Percentiles rank a stretch among this genome's conserved stretches.
Evolutionary conservation across 2,113 vertebrate species (phyloP).

Genomic region (Martes martes): DNA sequence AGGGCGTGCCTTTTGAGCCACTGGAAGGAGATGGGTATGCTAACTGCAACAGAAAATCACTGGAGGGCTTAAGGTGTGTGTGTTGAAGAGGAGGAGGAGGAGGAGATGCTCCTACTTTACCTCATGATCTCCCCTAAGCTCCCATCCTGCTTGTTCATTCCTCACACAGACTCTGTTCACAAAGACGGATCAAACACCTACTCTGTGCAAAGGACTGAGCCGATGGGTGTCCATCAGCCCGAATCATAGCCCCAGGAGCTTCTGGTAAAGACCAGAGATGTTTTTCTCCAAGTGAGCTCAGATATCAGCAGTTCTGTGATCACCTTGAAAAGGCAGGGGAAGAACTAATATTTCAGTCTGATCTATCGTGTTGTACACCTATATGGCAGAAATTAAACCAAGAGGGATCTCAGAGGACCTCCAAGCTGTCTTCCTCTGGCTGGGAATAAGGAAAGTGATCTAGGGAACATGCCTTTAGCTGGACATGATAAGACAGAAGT

Average conservation of each 20-base stretch:
- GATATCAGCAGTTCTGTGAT: not conserved
- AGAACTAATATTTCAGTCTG: conserved; percentile 49
- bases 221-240: not conserved
- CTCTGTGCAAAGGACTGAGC: not conserved
- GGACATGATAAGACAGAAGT: not conserved
- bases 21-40: not conserved
- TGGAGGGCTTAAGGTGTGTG: not conserved
- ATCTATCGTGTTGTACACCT: conserved; percentile 25
- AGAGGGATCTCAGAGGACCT: conserved; percentile 13
- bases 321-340: conserved; percentile 59
- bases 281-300: not conserved
- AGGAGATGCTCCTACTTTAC: not conserved
- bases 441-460: conserved; percentile 12
- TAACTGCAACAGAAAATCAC: not conserved
- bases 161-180: not conserved
- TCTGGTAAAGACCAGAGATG: not conserved
- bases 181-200: not conserved
- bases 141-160: not conserved
- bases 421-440: not conserved
- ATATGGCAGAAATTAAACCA: conserved; percentile 49
- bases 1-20: not conserved
- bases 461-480: not conserved
- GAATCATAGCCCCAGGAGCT: not conserved
- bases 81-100: not conserved
- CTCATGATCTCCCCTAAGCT: not conserved